Conservation (phyloP, 2,113 vertebrate genomes). For the Ciconia boyciana region DNA sequence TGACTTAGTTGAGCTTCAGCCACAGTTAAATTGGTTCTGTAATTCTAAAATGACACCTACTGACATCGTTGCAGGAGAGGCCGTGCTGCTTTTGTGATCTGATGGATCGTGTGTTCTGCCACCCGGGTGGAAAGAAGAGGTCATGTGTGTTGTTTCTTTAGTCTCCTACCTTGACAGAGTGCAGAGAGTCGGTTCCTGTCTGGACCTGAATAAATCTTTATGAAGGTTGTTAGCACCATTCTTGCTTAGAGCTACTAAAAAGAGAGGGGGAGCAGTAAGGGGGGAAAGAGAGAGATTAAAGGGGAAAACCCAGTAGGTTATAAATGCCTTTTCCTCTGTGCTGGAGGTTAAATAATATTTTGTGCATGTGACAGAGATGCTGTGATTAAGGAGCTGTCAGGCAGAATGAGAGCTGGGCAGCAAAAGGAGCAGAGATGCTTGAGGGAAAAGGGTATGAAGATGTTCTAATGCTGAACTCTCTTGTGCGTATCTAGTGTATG, state of each 20-base stretch:
- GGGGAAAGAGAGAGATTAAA: slow-evolving; percentile 8
- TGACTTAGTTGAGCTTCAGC: not conserved
- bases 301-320: not conserved
- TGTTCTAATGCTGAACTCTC: slow-evolving; percentile 8
- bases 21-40: not conserved
- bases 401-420: slow-evolving; percentile 18
- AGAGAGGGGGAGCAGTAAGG: not conserved
- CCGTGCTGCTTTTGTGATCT: not conserved
- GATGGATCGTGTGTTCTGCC: not conserved
- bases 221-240: not conserved
- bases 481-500: not conserved
- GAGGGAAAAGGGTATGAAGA: not conserved
- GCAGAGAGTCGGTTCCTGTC: not conserved
- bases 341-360: slow-evolving; percentile 49
- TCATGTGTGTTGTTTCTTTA: not conserved
- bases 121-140: not conserved
- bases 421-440: slow-evolving; percentile 37
- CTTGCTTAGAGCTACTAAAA: slow-evolving; percentile 21
- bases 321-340: slow-evolving; percentile 29
- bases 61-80: not conserved
- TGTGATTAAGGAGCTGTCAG: slow-evolving; percentile 52
- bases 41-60: not conserved
- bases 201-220: slow-evolving; percentile 10
- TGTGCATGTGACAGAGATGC: slow-evolving; percentile 14
- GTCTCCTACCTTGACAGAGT: not conserved